Base-by-base conservation (phyloP, 2,888 invertebrate genomes). In the Hirtodrosophila duncani region DNA sequence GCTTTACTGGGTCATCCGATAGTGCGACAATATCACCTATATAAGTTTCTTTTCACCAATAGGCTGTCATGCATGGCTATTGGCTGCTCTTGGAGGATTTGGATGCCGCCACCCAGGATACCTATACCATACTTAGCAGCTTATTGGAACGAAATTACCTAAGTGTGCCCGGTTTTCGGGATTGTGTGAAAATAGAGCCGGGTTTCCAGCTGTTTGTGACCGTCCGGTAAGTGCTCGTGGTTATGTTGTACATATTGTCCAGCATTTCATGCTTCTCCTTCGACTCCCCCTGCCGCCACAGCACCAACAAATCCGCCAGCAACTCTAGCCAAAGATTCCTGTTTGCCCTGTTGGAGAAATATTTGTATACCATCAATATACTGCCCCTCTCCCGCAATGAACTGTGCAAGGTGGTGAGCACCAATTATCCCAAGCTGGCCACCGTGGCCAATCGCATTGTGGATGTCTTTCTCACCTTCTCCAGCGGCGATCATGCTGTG, bases 1-100 rank as follows among this genome's bases (percentile, higher is more conserved):
- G n/a, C n/a, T n/a, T n/a, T n/a, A n/a, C n/a, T n/a, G n/a, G n/a
- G n/a, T n/a, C n/a, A n/a, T n/a, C n/a, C n/a, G n/a, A n/a, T n/a
- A n/a, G n/a, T n/a, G n/a, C n/a, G n/a, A n/a, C n/a, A n/a, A n/a
- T n/a, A n/a, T n/a, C n/a, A n/a, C n/a, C n/a, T n/a, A n/a, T n/a
- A n/a, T n/a, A n/a, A n/a, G n/a, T 20, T 23, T 6, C 11, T 36
- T 45, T 37, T 3, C n/a, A n/a, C n/a, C n/a, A n/a, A n/a, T 13
- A 86, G 87, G 96, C 96, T 37, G 94, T 96, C 3, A 89, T 91
- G 80, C 90, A 92, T 77, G 97, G 97, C 0, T 91, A 93, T 79
- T 99, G 99, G 98, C 86, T 99, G 16, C 88, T 99, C 2, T 87
- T 99, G 55, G 99, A 99, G 88, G 99, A 99, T 84, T 92, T 99